These are phyloP conservation scores for Drosophila bifasciata DNA, from an alignment of 1,140 invertebrate genomes.

Conservation along the genomic window DNA sequence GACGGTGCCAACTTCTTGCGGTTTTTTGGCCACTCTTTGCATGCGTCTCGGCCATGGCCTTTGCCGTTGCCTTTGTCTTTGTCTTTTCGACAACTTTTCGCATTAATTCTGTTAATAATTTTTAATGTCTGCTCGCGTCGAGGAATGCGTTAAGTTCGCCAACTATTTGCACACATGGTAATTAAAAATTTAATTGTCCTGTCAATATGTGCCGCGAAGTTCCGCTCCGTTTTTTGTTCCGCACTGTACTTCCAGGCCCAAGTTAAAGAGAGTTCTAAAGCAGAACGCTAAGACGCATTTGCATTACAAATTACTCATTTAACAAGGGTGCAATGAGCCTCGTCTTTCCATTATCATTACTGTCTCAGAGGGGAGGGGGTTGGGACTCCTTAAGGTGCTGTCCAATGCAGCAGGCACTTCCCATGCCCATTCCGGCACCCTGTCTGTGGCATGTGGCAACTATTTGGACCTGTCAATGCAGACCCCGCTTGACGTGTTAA, in stretches of 20 bases:
- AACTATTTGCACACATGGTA: conserved; percentile 69
- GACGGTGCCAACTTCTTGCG: conserved; percentile 57
- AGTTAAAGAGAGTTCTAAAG: conserved; percentile 28
- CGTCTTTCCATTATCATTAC: no score
- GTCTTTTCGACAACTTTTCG: conserved; percentile 64
- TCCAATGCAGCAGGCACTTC: conserved; percentile 47
- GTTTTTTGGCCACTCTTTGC: conserved; percentile 37
- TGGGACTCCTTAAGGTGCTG: conserved; percentile 22
- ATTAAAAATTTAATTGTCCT: conserved; percentile 78
- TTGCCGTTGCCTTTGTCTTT: conserved; percentile 43
- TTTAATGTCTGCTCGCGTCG: conserved; percentile 61
- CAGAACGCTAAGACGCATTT: conserved; percentile 33
- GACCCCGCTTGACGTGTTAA: conserved; percentile 58
- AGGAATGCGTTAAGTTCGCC: conserved; percentile 51
- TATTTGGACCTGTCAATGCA: conserved; percentile 56
- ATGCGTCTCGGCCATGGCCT: conserved; percentile 50
- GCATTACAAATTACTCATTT: conserved; percentile 61
- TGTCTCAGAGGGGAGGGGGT: no score
- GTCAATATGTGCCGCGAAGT: conserved; percentile 60
- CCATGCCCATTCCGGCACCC: conserved; percentile 8
- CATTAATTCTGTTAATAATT: conserved; percentile 81
- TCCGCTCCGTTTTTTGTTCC: conserved; percentile 12
- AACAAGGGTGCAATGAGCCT: neutral
- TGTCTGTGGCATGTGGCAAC: conserved; percentile 40
- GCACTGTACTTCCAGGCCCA: neutral